These are phyloP conservation scores for Coluber constrictor DNA, from an alignment of 2,797 vertebrate species.

Conservation along the genomic window DNA sequence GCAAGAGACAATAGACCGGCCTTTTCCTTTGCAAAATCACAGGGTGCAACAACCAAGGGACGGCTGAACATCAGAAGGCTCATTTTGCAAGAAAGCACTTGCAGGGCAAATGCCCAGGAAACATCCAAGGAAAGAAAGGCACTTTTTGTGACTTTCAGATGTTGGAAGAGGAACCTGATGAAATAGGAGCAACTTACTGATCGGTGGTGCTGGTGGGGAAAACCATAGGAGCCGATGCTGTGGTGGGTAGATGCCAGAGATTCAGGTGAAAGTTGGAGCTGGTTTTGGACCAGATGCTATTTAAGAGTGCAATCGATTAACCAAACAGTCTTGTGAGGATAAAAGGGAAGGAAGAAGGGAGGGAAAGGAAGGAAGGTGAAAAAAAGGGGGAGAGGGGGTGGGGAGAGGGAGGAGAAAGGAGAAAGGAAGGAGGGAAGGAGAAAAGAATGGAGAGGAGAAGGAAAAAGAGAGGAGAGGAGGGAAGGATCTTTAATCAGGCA, in stretches of 20 bases:
- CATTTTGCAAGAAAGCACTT: background rate
- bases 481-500: background rate
- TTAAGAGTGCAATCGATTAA: background rate
- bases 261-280: background rate
- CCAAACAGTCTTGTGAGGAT: background rate
- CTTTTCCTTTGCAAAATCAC: background rate
- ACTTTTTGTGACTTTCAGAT: no score
- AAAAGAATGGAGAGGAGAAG: no score
- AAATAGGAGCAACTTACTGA: background rate
- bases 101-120: background rate
- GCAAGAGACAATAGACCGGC: background rate
- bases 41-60: background rate
- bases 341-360: background rate
- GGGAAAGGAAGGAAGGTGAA: no score
- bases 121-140: background rate
- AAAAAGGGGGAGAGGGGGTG: no score
- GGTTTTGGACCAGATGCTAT: background rate
- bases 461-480: no score
- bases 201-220: background rate
- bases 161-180: background rate
- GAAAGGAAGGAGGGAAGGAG: no score
- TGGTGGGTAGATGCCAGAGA: background rate
- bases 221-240: background rate
- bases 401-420: no score
- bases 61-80: background rate